A percentile compares a stretch with the other conserved stretches of the same genome.
Conservation (phyloP, 2,113 vertebrate species). For the Hylia prasina region DNA sequence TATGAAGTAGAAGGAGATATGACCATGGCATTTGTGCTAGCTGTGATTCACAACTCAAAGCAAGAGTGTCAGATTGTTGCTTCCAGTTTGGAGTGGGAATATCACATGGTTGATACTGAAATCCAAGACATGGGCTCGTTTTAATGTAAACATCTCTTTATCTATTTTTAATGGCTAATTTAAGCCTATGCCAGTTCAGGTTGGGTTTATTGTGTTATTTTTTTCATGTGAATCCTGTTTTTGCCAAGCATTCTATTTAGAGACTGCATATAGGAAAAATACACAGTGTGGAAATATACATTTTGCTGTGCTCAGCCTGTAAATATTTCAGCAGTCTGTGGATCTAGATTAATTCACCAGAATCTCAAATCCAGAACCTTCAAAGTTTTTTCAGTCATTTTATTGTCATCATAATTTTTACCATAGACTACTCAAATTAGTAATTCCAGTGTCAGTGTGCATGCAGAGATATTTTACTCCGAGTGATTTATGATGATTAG, state of each 20-base stretch:
- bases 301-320: background rate
- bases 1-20: background rate
- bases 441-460: background rate
- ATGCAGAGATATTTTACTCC: background rate
- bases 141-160: background rate
- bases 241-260: background rate
- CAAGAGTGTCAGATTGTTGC: background rate
- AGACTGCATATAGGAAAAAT: background rate
- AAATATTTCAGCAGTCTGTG: background rate
- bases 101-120: background rate
- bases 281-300: background rate
- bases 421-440: background rate
- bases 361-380: background rate
- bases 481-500: background rate
- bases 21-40: background rate
- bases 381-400: background rate
- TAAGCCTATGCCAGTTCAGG: background rate
- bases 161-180: background rate
- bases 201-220: background rate
- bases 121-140: background rate
- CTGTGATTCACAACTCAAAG: background rate
- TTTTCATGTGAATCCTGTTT: background rate
- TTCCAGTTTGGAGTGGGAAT: rapidly evolving
- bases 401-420: background rate
- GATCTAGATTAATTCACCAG: background rate